Evolutionary conservation across 1,140 invertebrate genomes (phyloP).

Genomic region (Nomia melanderi): DNA sequence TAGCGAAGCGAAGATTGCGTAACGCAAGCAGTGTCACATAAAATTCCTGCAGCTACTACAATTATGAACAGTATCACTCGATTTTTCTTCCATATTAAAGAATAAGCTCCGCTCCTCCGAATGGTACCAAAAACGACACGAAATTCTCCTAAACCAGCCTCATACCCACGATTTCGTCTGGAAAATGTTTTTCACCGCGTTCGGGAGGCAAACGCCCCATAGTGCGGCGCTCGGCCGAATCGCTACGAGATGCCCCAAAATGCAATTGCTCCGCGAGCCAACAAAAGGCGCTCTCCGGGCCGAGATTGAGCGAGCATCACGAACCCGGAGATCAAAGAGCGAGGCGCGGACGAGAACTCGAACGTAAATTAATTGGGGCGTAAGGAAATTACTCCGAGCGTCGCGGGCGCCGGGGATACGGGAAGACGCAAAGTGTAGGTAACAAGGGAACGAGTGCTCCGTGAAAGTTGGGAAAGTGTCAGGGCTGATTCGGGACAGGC

Average conservation of each 20-base stretch:
- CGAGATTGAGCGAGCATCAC: constrained; percentile 41
- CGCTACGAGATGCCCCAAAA: constrained; percentile 1
- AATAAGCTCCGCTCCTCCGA: too few relatives aligned
- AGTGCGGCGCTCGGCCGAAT: neutral
- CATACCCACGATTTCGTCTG: too few relatives aligned
- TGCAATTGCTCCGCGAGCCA: neutral
- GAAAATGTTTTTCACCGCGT: too few relatives aligned
- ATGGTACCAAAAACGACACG: too few relatives aligned
- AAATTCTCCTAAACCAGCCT: too few relatives aligned
- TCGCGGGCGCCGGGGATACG: constrained; percentile 6
- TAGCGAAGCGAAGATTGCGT: too few relatives aligned
- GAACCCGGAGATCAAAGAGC: constrained; percentile 65
- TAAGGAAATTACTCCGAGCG: constrained; percentile 74
- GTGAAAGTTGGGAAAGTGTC: constrained; percentile 44
- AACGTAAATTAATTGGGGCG: constrained; percentile 77
- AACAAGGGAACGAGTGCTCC: neutral
- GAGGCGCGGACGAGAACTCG: constrained; percentile 49
- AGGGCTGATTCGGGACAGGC: neutral
- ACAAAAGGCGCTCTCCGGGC: constrained; percentile 12
- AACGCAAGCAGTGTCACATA: too few relatives aligned
- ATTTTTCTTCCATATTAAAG: too few relatives aligned
- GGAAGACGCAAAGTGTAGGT: neutral
- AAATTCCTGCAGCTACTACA: too few relatives aligned
- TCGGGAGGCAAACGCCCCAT: too few relatives aligned
- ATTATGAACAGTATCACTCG: too few relatives aligned